Base-by-base conservation (phyloP, 2,113 vertebrate species). In the Sclerurus mexicanus region DNA sequence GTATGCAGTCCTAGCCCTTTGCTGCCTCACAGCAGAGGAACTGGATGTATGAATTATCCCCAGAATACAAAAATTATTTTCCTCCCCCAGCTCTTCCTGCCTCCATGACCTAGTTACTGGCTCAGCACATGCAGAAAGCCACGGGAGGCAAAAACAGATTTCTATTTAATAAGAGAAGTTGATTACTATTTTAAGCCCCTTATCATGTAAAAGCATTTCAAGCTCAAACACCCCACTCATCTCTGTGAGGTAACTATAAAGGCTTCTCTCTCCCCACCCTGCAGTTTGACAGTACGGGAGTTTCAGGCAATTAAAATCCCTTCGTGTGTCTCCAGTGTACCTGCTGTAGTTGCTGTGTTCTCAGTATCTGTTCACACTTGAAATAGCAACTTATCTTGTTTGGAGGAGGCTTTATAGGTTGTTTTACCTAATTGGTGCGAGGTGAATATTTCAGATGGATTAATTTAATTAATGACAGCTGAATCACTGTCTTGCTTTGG, bases 111-210 rank as follows among this genome's bases (percentile, higher is more conserved):
- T 10, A 93, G 85, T 96, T 97, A 66, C 91, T 33, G 37, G 24
- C 93, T 93, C 39, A 53, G 93, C 35, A 59, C 91, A 67, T 6
- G 71, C 91, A 46, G 83, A 44, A 73, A 94, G 92, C 89, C 94
- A 39, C 1, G 2, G 94, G 76, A 96, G 69, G 22, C 47, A 62
- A 81, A 73, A 94, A 35, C 90, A 82, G 37, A 3, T 35, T 69
- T 40, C 83, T 92, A 7, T 89, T 89, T 94, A 89, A 92, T 91
- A 85, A 69, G 62, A 53, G 19, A 73, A n/a, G 62, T 58, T 93
- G 93, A 87, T 95, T 69, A 39, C 94, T 94, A 56, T 96, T 97
- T 95, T 90, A 94, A 96, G 87, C 73, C 62, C 67, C 55, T 93
- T 87, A 84, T 78, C 52, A 39, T 22, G 52, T 60, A 58, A 76